Base-by-base conservation (phyloP, 2,797 vertebrate genomes). In the Darevskia nairensis region DNA sequence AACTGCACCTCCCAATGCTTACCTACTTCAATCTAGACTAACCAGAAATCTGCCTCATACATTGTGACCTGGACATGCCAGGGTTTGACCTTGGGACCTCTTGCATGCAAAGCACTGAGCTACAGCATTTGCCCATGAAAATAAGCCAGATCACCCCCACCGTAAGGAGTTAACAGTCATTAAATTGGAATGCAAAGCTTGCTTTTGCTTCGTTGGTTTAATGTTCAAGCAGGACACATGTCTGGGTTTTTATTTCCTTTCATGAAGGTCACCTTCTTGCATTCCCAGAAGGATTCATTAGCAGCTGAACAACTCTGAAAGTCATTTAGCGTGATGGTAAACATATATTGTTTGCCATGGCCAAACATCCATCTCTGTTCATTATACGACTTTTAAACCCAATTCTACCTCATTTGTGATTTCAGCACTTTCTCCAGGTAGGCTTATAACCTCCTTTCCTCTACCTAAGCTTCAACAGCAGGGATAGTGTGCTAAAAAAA, bases 231-330 rank as follows among this genome's bases (percentile, higher is more conserved):
- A 85, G 82, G 78, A 83, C 17, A 72, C 77, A 32, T 59, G 59
- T 44, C 72, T 78, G 44, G 44, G 7, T 82, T 79, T 90, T 89
- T 81, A 35, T 25, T 87, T 88, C 2, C 88, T 91, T 90, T 83
- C 35, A 8, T 8, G 0, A 9, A 15, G 9, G 82, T 90, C 86
- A 84, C 77, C 80, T 89, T 86, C 86, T 90, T 71, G n/a, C 80
- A 90, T 80, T 89, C 69, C 86, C 89, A 68, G 41, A 83, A 84
- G 68, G 46, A 89, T 94, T 92, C 64, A 39, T 76, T 88, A 89
- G 71, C 64, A 91, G 74, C 17, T 78, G 89, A 89, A 80, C 78
- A 89, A 74, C 79, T 92, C 91, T 35, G 46, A 25, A 68, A 90
- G 71, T 91, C 5, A 87, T 61, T 94, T 92, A 71, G 39, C 90